A percentile compares a stretch with the other conserved stretches of the same genome.
Conservation (phyloP, 2,797 vertebrate genomes). For the Trachurus trachurus region DNA sequence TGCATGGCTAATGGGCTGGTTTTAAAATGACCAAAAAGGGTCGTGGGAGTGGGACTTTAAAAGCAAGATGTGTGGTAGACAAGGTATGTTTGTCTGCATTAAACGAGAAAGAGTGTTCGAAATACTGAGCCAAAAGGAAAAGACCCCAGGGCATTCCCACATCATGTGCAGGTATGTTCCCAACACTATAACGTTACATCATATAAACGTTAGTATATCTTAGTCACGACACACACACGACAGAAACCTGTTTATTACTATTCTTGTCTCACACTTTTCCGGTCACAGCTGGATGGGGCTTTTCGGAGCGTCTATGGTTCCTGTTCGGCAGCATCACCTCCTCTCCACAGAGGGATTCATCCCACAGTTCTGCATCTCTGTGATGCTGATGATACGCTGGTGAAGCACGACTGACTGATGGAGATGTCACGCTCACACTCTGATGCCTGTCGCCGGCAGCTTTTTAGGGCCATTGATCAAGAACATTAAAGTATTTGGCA, state of each 20-base stretch:
- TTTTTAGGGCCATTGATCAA: slow-evolving; percentile 23
- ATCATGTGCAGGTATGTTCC: too few species aligned
- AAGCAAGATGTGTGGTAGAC: too few species aligned
- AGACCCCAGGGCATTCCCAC: too few species aligned
- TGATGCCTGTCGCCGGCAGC: slow-evolving; percentile 15
- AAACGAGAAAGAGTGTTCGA: too few species aligned
- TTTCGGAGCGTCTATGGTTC: slow-evolving; percentile 30
- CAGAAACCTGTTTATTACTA: neutral
- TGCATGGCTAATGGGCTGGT: too few species aligned
- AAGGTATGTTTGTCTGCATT: too few species aligned
- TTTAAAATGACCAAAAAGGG: too few species aligned
- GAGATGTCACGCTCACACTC: neutral
- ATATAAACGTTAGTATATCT: too few species aligned
- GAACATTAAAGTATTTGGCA: slow-evolving; percentile 14
- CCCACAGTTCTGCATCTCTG: slow-evolving; percentile 19
- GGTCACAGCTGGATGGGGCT: slow-evolving; percentile 25
- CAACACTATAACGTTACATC: neutral
- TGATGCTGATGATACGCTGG: slow-evolving; percentile 13
- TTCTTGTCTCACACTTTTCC: neutral
- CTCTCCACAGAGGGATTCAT: slow-evolving; percentile 27
- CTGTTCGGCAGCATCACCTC: slow-evolving; percentile 31
- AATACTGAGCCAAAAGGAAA: too few species aligned
- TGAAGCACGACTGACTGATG: slow-evolving; percentile 40
- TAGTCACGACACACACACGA: neutral
- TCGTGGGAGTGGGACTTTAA: too few species aligned